These are phyloP conservation scores for Lacanobia wlatinum DNA, from an alignment of 2,888 invertebrate genomes.

Conservation along the genomic window DNA sequence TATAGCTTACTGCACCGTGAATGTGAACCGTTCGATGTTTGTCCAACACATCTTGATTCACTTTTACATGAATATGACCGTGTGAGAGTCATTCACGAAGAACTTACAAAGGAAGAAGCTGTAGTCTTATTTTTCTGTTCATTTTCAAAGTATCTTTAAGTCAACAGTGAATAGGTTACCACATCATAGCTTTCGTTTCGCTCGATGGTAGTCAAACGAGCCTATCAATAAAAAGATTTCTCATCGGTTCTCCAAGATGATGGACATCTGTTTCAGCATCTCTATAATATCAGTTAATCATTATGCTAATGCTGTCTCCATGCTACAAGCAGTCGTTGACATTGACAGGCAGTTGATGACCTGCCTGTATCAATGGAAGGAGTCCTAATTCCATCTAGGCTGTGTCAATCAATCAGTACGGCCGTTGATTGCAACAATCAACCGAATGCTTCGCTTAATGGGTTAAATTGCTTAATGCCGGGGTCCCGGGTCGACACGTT, in stretches of 20 bases:
- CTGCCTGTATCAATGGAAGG: conserved; percentile 39
- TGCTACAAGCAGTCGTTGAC: conserved; percentile 14
- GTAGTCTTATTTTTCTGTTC: background rate
- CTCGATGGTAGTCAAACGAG: too few relatives aligned
- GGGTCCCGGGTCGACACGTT: conserved; percentile 82
- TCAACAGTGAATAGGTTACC: too few relatives aligned
- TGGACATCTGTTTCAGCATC: background rate
- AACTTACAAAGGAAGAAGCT: background rate
- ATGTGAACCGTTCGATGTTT: conserved; percentile 53
- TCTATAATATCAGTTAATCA: background rate
- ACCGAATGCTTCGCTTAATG: conserved; percentile 67
- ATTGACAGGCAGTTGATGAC: conserved; percentile 34
- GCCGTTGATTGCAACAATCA: conserved; percentile 73
- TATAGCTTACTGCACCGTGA: conserved; percentile 66
- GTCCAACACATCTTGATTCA: conserved; percentile 48
- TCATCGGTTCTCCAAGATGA: background rate
- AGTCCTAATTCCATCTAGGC: conserved; percentile 56
- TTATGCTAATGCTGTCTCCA: background rate
- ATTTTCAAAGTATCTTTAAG: background rate
- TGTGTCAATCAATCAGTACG: conserved; percentile 64
- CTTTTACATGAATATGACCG: conserved; percentile 39
- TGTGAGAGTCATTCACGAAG: conserved; percentile 10
- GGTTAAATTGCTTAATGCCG: conserved; percentile 85
- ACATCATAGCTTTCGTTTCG: too few relatives aligned
- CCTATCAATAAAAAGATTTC: background rate